These are phyloP conservation scores for Conger conger DNA, from an alignment of 2,113 vertebrate genomes.

Conservation along the genomic window DNA sequence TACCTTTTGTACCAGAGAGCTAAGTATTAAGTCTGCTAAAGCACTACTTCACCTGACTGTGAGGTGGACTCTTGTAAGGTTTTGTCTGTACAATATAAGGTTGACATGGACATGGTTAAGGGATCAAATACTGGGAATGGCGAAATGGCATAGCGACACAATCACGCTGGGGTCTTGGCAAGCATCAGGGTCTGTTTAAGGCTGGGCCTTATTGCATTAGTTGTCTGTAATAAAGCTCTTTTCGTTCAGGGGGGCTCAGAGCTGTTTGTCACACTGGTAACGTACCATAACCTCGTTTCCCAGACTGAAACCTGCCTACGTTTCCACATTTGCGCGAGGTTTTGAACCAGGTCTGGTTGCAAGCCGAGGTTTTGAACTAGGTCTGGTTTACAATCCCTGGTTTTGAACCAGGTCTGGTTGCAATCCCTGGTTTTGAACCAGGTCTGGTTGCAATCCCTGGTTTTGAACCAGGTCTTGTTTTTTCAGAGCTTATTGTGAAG, in stretches of 20 bases:
- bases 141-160: too few species aligned
- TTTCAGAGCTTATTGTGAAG: neutral
- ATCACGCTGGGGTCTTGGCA: too few species aligned
- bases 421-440: too few species aligned
- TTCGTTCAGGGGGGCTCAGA: neutral
- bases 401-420: too few species aligned
- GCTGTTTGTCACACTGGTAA: neutral
- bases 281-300: neutral
- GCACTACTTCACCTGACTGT: neutral
- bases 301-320: neutral
- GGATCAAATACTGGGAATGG: too few species aligned
- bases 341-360: neutral
- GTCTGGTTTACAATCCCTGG: too few species aligned
- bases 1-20: neutral
- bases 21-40: neutral
- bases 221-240: neutral
- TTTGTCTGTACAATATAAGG: neutral
- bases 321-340: neutral
- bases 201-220: neutral
- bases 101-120: too few species aligned
- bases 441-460: too few species aligned
- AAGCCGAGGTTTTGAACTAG: too few species aligned
- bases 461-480: too few species aligned
- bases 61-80: neutral
- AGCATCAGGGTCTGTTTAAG: neutral